Percentiles rank a stretch among this genome's conserved stretches.
phyloP scores from a whole-genome alignment of 2,797 vertebrate genomes.

The Pangasius djambal region DNA sequence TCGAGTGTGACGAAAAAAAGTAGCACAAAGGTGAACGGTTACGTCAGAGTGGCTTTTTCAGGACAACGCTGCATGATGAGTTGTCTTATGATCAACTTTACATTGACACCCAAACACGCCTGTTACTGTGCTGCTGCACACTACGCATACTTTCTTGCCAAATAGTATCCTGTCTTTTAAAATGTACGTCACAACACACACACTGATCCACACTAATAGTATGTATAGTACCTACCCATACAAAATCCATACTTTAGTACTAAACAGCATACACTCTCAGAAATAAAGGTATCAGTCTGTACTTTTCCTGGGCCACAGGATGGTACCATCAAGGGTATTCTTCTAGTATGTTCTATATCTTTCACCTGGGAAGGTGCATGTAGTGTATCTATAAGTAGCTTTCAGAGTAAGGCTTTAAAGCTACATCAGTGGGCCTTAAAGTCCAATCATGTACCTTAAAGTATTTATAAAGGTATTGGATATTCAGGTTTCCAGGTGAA shows the following conservation, averaged over 20 bases:
- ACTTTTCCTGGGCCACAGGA: neutral
- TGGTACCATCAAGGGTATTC: neutral
- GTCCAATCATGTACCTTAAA: neutral
- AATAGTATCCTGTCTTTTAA: neutral
- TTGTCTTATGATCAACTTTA: neutral
- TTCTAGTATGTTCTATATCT: too few relatives aligned
- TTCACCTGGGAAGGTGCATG: neutral
- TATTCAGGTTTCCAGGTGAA: neutral
- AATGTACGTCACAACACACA: neutral
- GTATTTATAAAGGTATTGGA: neutral
- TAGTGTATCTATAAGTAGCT: neutral
- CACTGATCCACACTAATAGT: neutral
- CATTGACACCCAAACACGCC: neutral
- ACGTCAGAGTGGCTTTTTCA: neutral
- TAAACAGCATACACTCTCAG: neutral
- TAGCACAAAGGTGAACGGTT: constrained; percentile 11
- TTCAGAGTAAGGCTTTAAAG: neutral
- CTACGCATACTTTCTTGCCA: neutral
- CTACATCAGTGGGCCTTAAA: too few relatives aligned
- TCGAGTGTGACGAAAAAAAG: neutral
- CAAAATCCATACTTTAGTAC: neutral
- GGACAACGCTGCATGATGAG: neutral
- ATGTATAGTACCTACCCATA: neutral
- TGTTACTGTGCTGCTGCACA: neutral
- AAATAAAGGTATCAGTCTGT: neutral